Percentiles rank a stretch among this genome's conserved stretches.
These are phyloP conservation scores for Henricia sp. DNA, from an alignment of 53 echinoderm and acorn worm species.

Conservation along the genomic window DNA sequence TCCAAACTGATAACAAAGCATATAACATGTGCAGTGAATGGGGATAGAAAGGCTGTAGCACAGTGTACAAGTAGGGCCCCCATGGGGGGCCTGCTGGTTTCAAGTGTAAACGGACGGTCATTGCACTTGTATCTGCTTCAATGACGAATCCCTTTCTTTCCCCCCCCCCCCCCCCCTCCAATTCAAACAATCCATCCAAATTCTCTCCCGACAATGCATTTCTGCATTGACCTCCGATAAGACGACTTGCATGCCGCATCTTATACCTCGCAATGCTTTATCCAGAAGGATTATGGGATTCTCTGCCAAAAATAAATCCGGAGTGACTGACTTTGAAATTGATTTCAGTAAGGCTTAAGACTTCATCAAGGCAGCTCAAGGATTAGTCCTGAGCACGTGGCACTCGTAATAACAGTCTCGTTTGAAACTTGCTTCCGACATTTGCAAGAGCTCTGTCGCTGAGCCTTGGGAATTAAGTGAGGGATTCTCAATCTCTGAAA, in stretches of 20 bases:
- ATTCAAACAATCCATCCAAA: neutral
- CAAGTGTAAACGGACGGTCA: slow-evolving; percentile 40
- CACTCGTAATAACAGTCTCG: neutral
- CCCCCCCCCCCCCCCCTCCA: neutral
- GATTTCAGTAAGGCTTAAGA: neutral
- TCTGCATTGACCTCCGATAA: too few species aligned
- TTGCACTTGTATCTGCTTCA: slow-evolving; percentile 37
- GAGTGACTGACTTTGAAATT: slow-evolving; percentile 8
- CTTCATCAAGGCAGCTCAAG: neutral
- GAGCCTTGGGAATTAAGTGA: neutral
- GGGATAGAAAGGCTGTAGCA: neutral
- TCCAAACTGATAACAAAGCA: slow-evolving; percentile 24
- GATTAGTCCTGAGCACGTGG: neutral
- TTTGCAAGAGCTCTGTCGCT: neutral
- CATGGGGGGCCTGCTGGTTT: neutral
- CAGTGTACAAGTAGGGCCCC: slow-evolving; percentile 19
- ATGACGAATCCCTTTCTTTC: neutral
- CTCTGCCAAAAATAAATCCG: too few species aligned
- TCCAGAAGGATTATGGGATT: too few species aligned
- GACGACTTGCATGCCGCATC: too few species aligned
- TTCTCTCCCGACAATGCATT: neutral
- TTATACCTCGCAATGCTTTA: too few species aligned
- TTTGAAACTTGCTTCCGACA: neutral
- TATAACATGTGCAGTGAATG: slow-evolving; percentile 53
- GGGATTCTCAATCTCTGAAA: neutral